A percentile compares a stretch with the other conserved stretches of the same genome.
Conservation (phyloP, 2,888 invertebrate species). For the Athetis lepigone region DNA sequence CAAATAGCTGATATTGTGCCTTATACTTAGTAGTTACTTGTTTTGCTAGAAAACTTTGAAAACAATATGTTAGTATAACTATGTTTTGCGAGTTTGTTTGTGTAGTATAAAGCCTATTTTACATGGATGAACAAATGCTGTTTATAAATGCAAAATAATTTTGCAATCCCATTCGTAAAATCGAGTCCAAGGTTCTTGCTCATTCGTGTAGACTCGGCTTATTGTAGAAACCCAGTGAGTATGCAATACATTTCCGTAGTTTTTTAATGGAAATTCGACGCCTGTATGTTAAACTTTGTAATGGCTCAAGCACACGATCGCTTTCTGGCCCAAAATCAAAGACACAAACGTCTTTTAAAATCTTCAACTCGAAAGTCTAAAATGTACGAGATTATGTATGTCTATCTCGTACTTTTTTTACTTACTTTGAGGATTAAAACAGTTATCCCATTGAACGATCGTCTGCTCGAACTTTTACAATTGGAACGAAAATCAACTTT, state of each 20-base stretch:
- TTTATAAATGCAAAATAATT: not conserved
- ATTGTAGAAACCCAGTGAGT: conserved; percentile 14
- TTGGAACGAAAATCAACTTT: not conserved
- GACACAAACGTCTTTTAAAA: not conserved
- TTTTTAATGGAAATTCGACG: conserved; percentile 9
- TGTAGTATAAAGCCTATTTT: not conserved
- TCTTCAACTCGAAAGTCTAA: conserved; percentile 17
- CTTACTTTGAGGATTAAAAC: not conserved
- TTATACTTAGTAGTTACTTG: conserved; percentile 18
- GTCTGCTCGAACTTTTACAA: conserved; percentile 2
- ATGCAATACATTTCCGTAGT: conserved; percentile 16
- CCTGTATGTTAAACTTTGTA: conserved; percentile 8
- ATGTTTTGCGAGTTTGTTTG: conserved; percentile 8
- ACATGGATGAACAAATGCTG: conserved; percentile 7
- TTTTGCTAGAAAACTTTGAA: not conserved
- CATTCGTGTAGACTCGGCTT: conserved; percentile 1
- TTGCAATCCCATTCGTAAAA: not conserved
- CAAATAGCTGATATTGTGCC: conserved; percentile 46
- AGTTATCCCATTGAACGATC: not conserved
- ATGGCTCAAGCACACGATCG: not conserved
- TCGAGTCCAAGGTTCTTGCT: not conserved
- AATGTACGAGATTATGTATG: conserved; percentile 20
- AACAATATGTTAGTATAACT: not conserved
- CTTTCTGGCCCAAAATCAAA: not conserved
- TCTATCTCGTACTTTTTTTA: conserved; percentile 20